Evolutionary conservation across 2,888 invertebrate species (phyloP), one percentile per base, ranked within the genome.

Genomic region (Eubasilissa splendida): DNA sequence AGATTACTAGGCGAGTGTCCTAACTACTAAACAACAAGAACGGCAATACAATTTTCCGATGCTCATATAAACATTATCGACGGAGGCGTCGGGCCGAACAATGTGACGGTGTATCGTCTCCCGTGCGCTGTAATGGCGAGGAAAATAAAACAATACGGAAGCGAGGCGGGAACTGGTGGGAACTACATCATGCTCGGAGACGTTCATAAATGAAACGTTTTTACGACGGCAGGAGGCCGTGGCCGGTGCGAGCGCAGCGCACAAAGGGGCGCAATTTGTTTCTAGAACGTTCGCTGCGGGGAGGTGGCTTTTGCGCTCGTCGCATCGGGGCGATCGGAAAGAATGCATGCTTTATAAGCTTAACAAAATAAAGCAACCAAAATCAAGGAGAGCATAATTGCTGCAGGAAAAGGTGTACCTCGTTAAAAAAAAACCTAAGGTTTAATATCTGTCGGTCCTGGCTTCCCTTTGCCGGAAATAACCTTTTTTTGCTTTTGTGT

Each of bases 1-100:
- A 22, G 22, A 22, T 22, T 1, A 22, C 22, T 22, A 22, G 22
- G 22, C 22, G 22, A 22, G 22, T 22, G 22, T 22, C 22, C 22
- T 22, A 22, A 22, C 22, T 22, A 22, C 22, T 22, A 22, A 1
- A 22, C 22, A 22, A 22, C 22, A 22, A 22, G 22, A 22, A 22
- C 22, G 22, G 22, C 22, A 22, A 22, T 22, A 22, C 22, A 22
- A 22, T 22, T 22, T 22, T 22, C 63, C 66, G 76, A 80, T 65
- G 82, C 70, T 82, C 73, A 53, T 77, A 80, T 77, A 82, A 79
- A 33, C 68, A 80, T 80, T 66, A 79, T 73, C 73, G 33, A 73
- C 14, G 53, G 73, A 22, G 58, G n/a, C 80, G 80, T 58, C 33
- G 52, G 76, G 58, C 59, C 50, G 54, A 76, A 65, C 76, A 65